These are phyloP conservation scores for Pyrochroa serraticornis DNA, from an alignment of 2,888 invertebrate genomes.

Conservation along the genomic window DNA sequence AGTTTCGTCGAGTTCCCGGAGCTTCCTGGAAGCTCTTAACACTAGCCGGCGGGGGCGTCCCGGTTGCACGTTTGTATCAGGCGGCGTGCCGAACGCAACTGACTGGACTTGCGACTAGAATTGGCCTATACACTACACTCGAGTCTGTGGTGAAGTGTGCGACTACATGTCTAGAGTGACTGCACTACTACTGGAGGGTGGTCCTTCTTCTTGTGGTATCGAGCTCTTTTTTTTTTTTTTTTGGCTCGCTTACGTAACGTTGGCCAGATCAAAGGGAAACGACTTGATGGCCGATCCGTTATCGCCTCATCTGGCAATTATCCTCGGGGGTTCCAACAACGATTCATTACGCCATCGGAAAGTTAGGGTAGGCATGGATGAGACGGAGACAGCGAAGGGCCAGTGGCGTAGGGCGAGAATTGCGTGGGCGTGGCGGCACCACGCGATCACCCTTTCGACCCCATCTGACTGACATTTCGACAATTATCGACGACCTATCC, in stretches of 20 bases:
- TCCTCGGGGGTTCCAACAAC: too few relatives aligned
- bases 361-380: too few relatives aligned
- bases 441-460: too few relatives aligned
- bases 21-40: too few relatives aligned
- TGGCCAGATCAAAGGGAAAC: constrained; percentile 8
- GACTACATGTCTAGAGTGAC: constrained; percentile 25
- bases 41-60: constrained; percentile 21
- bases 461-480: too few relatives aligned
- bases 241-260: constrained; percentile 9
- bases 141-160: constrained; percentile 15
- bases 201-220: constrained; percentile 7
- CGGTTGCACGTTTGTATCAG: constrained; percentile 42
- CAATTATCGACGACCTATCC: too few relatives aligned
- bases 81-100: constrained; percentile 48
- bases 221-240: constrained; percentile 4
- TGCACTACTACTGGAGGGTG: neutral
- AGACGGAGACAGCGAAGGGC: too few relatives aligned
- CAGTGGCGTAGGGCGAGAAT: too few relatives aligned
- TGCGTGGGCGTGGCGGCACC: too few relatives aligned
- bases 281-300: neutral
- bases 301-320: neutral
- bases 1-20: neutral
- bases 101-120: constrained; percentile 31
- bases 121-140: constrained; percentile 22
- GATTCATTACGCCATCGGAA: too few relatives aligned